phyloP scores from a whole-genome alignment of 2,888 invertebrate genomes.

The Lithophane semibrunnea region DNA sequence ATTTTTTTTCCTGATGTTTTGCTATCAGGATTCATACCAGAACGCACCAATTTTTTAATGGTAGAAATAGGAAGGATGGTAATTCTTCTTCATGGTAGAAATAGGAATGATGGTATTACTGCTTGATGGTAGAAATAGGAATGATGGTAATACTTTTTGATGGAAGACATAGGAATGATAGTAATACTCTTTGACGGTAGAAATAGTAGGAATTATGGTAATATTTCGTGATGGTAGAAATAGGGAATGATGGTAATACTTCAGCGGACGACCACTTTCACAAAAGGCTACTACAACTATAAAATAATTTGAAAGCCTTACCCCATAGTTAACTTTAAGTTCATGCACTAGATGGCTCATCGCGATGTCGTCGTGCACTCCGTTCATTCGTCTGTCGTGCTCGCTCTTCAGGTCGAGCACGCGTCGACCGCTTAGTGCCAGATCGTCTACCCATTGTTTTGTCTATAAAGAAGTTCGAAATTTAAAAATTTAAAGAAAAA shows the following conservation, averaged over 20 bases:
- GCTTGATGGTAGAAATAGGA: too few species aligned
- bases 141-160: too few species aligned
- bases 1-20: too few species aligned
- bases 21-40: too few species aligned
- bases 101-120: too few species aligned
- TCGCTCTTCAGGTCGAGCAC: conserved; percentile 80
- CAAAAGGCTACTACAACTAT: not conserved
- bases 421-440: conserved; percentile 79
- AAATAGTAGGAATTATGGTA: not conserved
- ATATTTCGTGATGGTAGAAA: not conserved
- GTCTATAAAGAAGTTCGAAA: conserved; percentile 65
- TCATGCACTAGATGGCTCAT: conserved; percentile 86
- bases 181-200: too few species aligned
- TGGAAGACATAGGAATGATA: too few species aligned
- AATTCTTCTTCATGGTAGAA: too few species aligned
- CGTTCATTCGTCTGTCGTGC: conserved; percentile 80
- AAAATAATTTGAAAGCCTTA: conserved; percentile 65
- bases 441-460: conserved; percentile 83
- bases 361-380: conserved; percentile 83
- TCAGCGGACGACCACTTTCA: not conserved
- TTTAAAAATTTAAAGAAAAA: not conserved
- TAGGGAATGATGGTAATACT: not conserved
- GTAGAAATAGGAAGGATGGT: too few species aligned
- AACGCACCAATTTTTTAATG: not conserved
- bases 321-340: conserved; percentile 86